Evolutionary conservation across 53 echinoderm and acorn worm species (phyloP), one percentile per base, ranked within the genome.

Genomic region (Echinarachnius parma): DNA sequence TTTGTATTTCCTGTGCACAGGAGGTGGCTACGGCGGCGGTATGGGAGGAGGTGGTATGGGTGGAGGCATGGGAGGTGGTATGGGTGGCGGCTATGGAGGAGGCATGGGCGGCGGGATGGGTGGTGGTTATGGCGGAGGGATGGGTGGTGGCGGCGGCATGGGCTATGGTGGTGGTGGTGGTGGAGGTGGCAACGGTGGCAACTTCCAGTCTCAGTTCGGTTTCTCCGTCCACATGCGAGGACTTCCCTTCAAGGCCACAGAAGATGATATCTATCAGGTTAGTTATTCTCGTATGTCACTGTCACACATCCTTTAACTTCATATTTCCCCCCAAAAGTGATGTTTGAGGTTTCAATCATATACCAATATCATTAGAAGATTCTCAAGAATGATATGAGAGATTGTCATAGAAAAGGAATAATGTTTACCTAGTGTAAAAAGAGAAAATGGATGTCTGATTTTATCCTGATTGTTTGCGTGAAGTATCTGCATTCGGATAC

Each of bases 221-320:
- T 83, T 68, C 61, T 78, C 82, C 16, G 61, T 91, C 0, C 86
- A 79, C 29, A 83, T 91, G 84, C 79, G 91, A 77, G 91, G 91
- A 34, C 72, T 91, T 28, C 91, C 91, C 4, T 91, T 78, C 77
- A 79, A 76, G 52, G 86, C 86, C 3, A 80, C 82, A 15, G 91
- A 91, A 31, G 80, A 80, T 24, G 83, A 86, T 28, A 80, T 91
- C 60, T 76, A 48, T 46, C 78, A 86, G 80, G 91, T 83, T 59
- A 59, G 85, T 1, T 28, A n/a, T n/a, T n/a, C n/a, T n/a, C n/a
- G n/a, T n/a, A n/a, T n/a, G n/a, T n/a, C n/a, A n/a, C n/a, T n/a
- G n/a, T n/a, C n/a, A n/a, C n/a, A n/a, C n/a, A n/a, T n/a, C n/a
- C n/a, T n/a, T n/a, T n/a, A n/a, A n/a, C n/a, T n/a, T n/a, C n/a